phyloP scores from a whole-genome alignment of 2,797 vertebrate species.

The Sebastes cheni region DNA sequence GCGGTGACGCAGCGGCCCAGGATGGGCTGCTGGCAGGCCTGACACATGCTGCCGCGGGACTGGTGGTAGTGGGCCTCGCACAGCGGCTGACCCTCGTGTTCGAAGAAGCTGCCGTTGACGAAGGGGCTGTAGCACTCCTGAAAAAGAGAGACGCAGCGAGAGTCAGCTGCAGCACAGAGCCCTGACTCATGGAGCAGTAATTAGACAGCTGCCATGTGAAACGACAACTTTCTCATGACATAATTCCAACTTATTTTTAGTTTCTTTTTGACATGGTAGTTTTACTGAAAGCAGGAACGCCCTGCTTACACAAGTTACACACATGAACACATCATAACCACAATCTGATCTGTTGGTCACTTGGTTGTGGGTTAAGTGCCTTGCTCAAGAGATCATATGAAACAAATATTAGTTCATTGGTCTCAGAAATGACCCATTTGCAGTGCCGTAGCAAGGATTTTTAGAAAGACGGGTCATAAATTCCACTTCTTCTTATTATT shows the following conservation, averaged over 20 bases:
- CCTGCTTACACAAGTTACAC: not conserved
- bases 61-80: slow-evolving; percentile 94
- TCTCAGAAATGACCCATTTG: not conserved
- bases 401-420: not conserved
- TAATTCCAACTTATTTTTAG: slow-evolving; percentile 20
- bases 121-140: slow-evolving; percentile 92
- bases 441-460: too few relatives aligned
- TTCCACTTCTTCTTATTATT: too few relatives aligned
- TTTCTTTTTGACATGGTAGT: not conserved
- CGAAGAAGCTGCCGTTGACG: slow-evolving; percentile 92
- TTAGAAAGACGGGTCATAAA: too few relatives aligned
- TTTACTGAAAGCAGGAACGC: not conserved
- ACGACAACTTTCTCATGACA: slow-evolving; percentile 42
- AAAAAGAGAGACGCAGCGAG: not conserved
- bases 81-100: slow-evolving; percentile 90
- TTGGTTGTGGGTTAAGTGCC: not conserved
- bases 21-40: slow-evolving; percentile 92
- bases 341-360: not conserved
- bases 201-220: slow-evolving; percentile 22
- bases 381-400: not conserved
- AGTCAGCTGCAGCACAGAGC: not conserved
- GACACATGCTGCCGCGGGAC: slow-evolving; percentile 88
- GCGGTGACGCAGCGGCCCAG: slow-evolving; percentile 92
- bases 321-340: not conserved
- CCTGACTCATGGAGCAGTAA: slow-evolving; percentile 10